Evolutionary conservation across 1,140 invertebrate genomes (phyloP), one percentile per base, ranked within the genome.

Genomic region (Agrypnia vestita): DNA sequence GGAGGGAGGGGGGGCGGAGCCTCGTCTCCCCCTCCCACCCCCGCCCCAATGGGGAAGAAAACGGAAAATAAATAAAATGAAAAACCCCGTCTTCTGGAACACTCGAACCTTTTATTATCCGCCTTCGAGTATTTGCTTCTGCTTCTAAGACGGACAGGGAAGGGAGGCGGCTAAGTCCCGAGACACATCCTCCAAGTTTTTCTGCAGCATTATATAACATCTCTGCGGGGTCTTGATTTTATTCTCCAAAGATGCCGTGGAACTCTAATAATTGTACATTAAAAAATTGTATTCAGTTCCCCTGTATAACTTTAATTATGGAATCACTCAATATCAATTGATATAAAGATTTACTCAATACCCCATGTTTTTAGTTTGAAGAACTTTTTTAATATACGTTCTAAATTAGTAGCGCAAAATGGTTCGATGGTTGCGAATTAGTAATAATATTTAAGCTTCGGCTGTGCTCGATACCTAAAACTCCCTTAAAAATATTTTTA

Each of bases 51-150:
- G 11, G 10, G 17, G 46, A 47, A 13, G 69, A 47, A 69, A 69
- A 49, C 13, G 21, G 19, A 72, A 72, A 74, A 79, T 71, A 62
- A 78, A 80, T 53, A 61, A 72, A 72, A 67, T 72, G 72, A 73
- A 81, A 81, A 81, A 72, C 49, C 13, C 10, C 35, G 64, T 71
- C 56, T 76, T 74, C 56, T 43, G 64, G 61, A 75, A 55, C 44
- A 73, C 75, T 76, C 56, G 13, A 47, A 77, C 76, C 61, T 76
- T 81, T 81, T 81, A 81, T 81, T 81, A 81, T 79, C 64, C 80
- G 76, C 71, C 74, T 77, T 78, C 55, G 59, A 56, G 79, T 73
- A 64, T 76, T 78, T 78, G 62, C 76, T 78, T n/a, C 21, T 13
- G 47, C 49, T 21, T 17, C 11, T 46, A 44, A 69, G 47, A 15